Base-by-base conservation (phyloP, 2,888 invertebrate species). In the Eupithecia dodoneata region DNA sequence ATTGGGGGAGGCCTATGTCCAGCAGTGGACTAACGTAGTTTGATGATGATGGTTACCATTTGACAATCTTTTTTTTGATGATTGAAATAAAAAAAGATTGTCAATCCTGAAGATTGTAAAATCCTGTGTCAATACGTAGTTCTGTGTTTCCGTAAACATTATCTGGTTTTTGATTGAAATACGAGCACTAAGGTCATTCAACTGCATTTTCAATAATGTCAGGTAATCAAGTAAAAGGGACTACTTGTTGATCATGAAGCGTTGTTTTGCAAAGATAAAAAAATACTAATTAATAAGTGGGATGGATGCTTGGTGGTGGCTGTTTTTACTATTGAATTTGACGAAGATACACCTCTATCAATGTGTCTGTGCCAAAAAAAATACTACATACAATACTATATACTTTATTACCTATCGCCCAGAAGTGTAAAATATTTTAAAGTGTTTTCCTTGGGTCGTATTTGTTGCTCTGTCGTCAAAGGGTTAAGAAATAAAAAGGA, bases 111-210 rank as follows among this genome's bases (percentile, higher is more conserved):
- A 30, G 30, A 30, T 30, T 30, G 30, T 30, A 30, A 30, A 30
- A 30, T 30, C 47, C 10, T 70, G 45, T 70, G 70, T 70, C 70
- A 49, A 70, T 13, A 67, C 65, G 6, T 42, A 18, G 45, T 44
- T 63, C 73, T 52, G 13, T 30, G 63, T 67, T 79, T 79, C 79
- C 79, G 79, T 79, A 75, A 79, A 79, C 79, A 77, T 49, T 18
- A 77, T 75, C 73, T 18, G 75, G 77, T 75, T 79, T 74, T 70
- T 77, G 75, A 74, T 75, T 74, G n/a, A 72, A 79, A 76, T 73
- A 71, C 72, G 70, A 74, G 55, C 55, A 72, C 73, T 66, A 76
- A 75, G 52, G 55, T 63, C 69, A 79, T 75, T 79, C 66, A 75
- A 74, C 49, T 75, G 2, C 63, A 77, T 77, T 75, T 66, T 59